Conservation (phyloP, 2,113 vertebrate genomes). For the Antidorcas marsupialis region DNA sequence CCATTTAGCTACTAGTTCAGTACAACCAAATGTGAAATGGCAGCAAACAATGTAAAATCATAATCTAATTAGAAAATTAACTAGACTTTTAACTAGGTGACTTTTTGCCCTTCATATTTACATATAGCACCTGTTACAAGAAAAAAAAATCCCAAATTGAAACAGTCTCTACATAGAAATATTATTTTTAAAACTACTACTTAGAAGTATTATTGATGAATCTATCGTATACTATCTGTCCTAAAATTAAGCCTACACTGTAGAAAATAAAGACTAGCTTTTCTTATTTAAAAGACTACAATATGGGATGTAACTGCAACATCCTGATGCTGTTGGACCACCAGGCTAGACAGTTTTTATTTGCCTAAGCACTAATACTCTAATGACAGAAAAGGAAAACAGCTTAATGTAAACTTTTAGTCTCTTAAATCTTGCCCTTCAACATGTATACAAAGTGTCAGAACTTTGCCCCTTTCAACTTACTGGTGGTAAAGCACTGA, state of each 20-base stretch:
- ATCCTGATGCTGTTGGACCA: slow-evolving; percentile 62
- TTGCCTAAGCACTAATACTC: slow-evolving; percentile 70
- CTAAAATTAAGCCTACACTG: slow-evolving; percentile 62
- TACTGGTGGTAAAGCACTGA: slow-evolving; percentile 59
- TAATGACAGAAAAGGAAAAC: slow-evolving; percentile 69
- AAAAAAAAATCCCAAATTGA: slow-evolving; percentile 55
- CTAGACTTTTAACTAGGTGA: slow-evolving; percentile 55
- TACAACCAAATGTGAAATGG: slow-evolving; percentile 71
- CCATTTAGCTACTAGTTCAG: slow-evolving; percentile 65
- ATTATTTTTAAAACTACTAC: slow-evolving; percentile 53
- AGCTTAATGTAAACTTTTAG: slow-evolving; percentile 78
- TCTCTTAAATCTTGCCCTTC: slow-evolving; percentile 46
- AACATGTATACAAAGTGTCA: slow-evolving; percentile 45
- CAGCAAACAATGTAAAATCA: slow-evolving; percentile 50
- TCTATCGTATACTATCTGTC: slow-evolving; percentile 56
- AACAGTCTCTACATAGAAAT: slow-evolving; percentile 61
- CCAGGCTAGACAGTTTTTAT: slow-evolving; percentile 44
- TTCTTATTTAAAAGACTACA: slow-evolving; percentile 67
- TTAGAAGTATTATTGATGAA: slow-evolving; percentile 69
- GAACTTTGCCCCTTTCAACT: slow-evolving; percentile 62
- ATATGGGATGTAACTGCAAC: slow-evolving; percentile 50
- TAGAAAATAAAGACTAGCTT: slow-evolving; percentile 66
- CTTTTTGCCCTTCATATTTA: slow-evolving; percentile 77
- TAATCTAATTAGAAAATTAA: slow-evolving; percentile 74
- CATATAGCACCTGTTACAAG: slow-evolving; percentile 82